Evolutionary conservation across 2,113 vertebrate genomes (phyloP), one percentile per base, ranked within the genome.

Genomic region (Limnothrissa miodon): DNA sequence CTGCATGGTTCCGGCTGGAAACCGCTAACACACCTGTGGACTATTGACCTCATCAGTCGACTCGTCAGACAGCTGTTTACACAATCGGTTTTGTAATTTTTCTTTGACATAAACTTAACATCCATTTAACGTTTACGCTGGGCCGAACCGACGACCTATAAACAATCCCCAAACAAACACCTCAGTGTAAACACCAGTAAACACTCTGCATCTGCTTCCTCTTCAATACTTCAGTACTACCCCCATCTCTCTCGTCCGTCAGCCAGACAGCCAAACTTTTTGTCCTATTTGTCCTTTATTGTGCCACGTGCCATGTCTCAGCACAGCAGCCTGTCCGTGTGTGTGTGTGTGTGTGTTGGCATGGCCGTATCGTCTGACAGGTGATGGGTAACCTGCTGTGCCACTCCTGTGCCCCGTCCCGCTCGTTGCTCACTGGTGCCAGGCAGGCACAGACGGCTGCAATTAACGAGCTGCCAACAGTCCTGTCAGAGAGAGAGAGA

Each of bases 381-480:
- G 83, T 84, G 83, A 84, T 45, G 62, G 62, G 78, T 80, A 84
- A 84, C 83, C 86, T 80, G 83, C 56, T 80, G 80, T 56, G 59
- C 81, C 48, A 39, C 15, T 81, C 81, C 83, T 82, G 81, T 82
- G 25, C 66, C 33, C 66, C 25, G 59, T 62, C 59, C 59, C 59
- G 25, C 25, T 80, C 74, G 45, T 80, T 78, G 84, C 83, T 84
- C 56, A 74, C 59, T n/a, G 78, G 56, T 87, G 86, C 83, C 86
- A 87, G 80, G 42, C 78, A 42, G 78, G 59, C 83, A 84, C 83
- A 81, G 36, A 82, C 85, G 53, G 83, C 44, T 80, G 82, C 82
- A 87, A 87, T 87, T 82, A 87, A 84, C 83, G 84, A 81, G 81
- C 86, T 84, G 83, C 80, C 86, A 84, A 44, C 36, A 48, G 53